phyloP scores from a whole-genome alignment of 2,888 invertebrate genomes.

The Acrobasis suavella region DNA sequence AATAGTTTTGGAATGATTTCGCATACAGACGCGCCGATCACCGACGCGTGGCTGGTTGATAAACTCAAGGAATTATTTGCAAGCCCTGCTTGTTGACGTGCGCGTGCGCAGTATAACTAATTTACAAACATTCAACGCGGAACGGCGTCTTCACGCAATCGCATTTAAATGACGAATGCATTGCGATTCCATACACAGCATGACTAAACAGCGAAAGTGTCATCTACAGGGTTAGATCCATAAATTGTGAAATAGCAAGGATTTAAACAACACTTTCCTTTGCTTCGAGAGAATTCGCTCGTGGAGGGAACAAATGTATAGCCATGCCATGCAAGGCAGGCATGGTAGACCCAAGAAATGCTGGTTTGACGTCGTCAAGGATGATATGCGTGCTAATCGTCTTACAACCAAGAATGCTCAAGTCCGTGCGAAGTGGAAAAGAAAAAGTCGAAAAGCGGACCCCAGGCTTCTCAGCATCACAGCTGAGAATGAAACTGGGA shows the following conservation, averaged over 20 bases:
- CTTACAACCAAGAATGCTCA: too few species aligned
- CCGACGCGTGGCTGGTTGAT: neutral
- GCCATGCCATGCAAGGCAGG: too few species aligned
- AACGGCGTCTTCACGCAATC: conserved; percentile 24
- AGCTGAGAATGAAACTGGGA: too few species aligned
- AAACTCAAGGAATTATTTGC: neutral
- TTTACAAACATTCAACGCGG: conserved; percentile 16
- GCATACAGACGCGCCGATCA: neutral
- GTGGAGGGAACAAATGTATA: too few species aligned
- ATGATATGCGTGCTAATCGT: too few species aligned
- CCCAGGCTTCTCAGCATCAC: too few species aligned
- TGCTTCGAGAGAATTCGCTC: too few species aligned
- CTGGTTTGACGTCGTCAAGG: too few species aligned
- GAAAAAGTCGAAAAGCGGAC: too few species aligned
- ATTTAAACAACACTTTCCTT: neutral
- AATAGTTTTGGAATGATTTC: neutral
- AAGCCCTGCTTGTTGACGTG: neutral
- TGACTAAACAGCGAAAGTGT: conserved; percentile 15
- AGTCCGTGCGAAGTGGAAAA: too few species aligned
- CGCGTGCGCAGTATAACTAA: neutral
- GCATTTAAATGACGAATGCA: conserved; percentile 10
- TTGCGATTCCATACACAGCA: conserved; percentile 1
- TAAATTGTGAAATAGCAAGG: neutral
- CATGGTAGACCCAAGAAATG: too few species aligned
- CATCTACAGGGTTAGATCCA: neutral